These are phyloP conservation scores for Corvus cornix DNA, from an alignment of 2,113 vertebrate species.

Conservation along the genomic window DNA sequence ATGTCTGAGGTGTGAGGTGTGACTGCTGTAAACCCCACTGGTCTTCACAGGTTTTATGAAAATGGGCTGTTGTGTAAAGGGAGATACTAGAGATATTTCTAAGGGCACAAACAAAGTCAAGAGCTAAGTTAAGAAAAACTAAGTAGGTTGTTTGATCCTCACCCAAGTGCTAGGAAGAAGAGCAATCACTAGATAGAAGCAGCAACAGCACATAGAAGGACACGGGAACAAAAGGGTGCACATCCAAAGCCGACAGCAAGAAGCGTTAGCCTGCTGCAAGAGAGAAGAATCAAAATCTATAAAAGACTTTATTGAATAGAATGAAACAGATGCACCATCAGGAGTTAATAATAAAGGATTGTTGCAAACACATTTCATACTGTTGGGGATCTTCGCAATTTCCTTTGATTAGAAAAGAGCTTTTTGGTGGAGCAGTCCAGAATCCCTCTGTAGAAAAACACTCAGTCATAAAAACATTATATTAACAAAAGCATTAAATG, in stretches of 20 bases:
- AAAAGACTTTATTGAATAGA: conserved; percentile 25
- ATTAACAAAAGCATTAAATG: background rate
- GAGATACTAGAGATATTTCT: background rate
- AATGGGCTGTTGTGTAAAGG: background rate
- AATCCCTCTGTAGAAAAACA: background rate
- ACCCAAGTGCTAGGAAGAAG: background rate
- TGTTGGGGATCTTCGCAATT: background rate
- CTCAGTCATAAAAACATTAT: background rate
- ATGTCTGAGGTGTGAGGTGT: background rate
- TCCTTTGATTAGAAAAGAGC: background rate
- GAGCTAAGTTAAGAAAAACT: background rate
- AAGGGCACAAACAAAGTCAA: background rate
- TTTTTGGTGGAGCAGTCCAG: background rate
- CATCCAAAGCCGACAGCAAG: background rate
- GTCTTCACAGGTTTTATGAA: background rate
- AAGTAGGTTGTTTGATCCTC: background rate
- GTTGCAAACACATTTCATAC: conserved; percentile 18
- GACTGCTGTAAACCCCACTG: background rate
- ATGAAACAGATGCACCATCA: conserved; percentile 43
- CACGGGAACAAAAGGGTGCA: background rate
- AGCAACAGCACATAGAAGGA: background rate
- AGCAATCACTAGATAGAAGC: background rate
- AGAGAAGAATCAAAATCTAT: background rate
- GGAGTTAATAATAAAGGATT: conserved; percentile 51
- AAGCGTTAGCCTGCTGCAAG: background rate